These are phyloP conservation scores for Echinops telfairi DNA, from an alignment of 2,113 vertebrate genomes.

Conservation along the genomic window DNA sequence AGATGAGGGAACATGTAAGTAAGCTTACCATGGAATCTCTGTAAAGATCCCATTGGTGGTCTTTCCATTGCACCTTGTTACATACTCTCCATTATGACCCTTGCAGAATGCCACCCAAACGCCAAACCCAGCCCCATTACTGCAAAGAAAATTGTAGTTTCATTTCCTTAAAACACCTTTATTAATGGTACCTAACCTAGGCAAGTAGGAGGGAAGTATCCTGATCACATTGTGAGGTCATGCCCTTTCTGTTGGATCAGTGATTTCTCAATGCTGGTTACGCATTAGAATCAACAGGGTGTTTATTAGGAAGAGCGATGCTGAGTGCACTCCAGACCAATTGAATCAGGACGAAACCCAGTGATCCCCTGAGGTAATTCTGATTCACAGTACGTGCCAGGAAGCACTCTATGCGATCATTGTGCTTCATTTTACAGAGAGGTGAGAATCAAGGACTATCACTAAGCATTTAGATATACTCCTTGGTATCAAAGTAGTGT, in stretches of 20 bases:
- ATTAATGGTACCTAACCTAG: neutral
- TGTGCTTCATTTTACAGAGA: slow-evolving; percentile 39
- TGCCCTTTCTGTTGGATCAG: neutral
- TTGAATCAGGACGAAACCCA: slow-evolving; percentile 38
- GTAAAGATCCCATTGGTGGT: neutral
- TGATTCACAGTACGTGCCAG: slow-evolving; percentile 18
- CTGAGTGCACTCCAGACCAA: neutral
- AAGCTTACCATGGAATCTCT: neutral
- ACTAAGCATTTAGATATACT: slow-evolving; percentile 37
- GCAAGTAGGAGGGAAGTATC: neutral
- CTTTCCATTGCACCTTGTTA: neutral
- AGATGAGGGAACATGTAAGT: neutral
- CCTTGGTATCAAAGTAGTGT: neutral
- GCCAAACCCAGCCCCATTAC: neutral
- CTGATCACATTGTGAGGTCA: neutral
- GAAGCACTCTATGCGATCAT: slow-evolving; percentile 7
- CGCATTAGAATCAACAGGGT: neutral
- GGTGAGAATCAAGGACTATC: neutral
- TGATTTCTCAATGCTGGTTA: slow-evolving; percentile 9
- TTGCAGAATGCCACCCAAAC: neutral
- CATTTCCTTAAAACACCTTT: neutral
- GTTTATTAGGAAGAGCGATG: slow-evolving; percentile 21
- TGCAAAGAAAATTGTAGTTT: neutral
- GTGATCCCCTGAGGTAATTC: slow-evolving; percentile 37
- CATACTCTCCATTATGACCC: neutral